Conservation (phyloP, 2,888 invertebrate species). For the Diarsia dahlii region DNA sequence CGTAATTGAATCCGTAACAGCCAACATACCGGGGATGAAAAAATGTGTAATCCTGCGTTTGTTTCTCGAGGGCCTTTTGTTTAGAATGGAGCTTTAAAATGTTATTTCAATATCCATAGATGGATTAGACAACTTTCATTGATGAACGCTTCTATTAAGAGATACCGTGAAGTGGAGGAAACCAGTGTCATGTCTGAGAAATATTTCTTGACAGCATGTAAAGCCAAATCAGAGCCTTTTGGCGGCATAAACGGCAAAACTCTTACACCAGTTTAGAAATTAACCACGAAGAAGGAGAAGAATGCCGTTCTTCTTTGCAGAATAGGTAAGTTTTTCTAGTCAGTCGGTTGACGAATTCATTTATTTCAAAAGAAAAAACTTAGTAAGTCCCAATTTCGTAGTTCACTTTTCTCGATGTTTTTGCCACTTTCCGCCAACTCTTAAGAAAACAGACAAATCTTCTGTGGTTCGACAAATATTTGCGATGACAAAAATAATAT, state of each 20-base stretch:
- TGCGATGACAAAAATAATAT: conserved; percentile 24
- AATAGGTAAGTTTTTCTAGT: background rate
- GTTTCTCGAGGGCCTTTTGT: background rate
- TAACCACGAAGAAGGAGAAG: too few species aligned
- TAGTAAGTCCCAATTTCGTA: background rate
- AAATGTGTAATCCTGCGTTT: background rate
- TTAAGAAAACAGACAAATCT: conserved; percentile 16
- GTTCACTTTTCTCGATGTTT: background rate
- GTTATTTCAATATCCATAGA: conserved; percentile 9
- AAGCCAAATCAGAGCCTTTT: too few species aligned
- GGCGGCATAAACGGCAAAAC: too few species aligned
- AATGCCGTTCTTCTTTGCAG: background rate
- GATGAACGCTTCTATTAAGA: too few species aligned
- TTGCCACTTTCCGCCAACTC: conserved; percentile 2
- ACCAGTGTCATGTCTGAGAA: too few species aligned
- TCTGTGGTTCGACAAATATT: conserved; percentile 27
- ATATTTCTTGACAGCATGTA: too few species aligned
- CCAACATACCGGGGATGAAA: conserved; percentile 19
- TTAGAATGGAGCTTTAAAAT: conserved; percentile 1
- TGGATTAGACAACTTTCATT: background rate
- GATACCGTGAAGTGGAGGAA: too few species aligned
- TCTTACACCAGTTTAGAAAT: too few species aligned
- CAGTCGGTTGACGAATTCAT: background rate
- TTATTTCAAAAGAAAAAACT: background rate
- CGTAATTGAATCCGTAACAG: conserved; percentile 59